Conservation (phyloP, 2,797 vertebrate species). For the Helarctos malayanus region DNA sequence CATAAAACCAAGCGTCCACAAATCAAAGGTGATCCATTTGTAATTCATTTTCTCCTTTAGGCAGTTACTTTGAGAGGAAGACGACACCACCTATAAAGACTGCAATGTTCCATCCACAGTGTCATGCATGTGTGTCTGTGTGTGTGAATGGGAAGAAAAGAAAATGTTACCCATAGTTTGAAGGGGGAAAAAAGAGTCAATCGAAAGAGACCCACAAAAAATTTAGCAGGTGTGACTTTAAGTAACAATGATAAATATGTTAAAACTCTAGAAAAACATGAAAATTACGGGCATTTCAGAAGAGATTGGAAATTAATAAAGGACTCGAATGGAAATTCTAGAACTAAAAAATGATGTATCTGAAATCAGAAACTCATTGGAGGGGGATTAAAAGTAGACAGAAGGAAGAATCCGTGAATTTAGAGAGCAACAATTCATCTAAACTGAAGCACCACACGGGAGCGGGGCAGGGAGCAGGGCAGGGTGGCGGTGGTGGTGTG, state of each 20-base stretch:
- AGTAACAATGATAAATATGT: neutral
- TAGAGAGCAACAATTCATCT: neutral
- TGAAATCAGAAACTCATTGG: conserved; percentile 29
- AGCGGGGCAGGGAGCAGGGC: neutral
- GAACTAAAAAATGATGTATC: neutral
- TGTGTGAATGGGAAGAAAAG: neutral
- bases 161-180: neutral
- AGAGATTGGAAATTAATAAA: neutral
- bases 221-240: neutral
- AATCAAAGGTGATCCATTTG: neutral
- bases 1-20: neutral
- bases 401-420: neutral
- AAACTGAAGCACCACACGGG: neutral
- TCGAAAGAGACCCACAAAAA: neutral
- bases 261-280: neutral
- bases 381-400: neutral
- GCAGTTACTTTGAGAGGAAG: neutral
- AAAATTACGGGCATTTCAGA: neutral
- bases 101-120: neutral
- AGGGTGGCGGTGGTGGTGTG: neutral
- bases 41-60: neutral
- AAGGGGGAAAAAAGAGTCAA: neutral
- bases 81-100: neutral
- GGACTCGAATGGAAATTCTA: neutral
- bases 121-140: neutral